These are phyloP conservation scores for Hydrozoanthus gracilis DNA, from an alignment of 92 coral and sea anemone species.

Conservation along the genomic window DNA sequence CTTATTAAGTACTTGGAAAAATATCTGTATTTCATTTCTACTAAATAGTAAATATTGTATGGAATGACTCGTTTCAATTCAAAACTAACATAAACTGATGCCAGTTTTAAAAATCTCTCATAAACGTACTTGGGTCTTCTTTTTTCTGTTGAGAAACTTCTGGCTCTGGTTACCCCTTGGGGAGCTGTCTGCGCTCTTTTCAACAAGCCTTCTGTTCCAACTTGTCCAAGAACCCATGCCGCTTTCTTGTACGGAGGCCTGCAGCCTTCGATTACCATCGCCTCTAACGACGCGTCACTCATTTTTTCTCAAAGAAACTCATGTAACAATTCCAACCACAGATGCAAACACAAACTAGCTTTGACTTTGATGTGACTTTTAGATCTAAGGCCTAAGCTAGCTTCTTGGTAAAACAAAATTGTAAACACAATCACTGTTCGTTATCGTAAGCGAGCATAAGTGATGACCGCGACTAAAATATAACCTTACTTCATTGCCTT, in stretches of 20 bases:
- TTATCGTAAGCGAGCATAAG: background rate
- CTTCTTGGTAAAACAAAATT: background rate
- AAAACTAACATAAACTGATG: background rate
- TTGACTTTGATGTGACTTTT: background rate
- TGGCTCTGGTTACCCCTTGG: background rate
- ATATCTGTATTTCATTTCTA: too few species aligned
- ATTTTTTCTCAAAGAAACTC: constrained; percentile 39
- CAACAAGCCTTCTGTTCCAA: constrained; percentile 55
- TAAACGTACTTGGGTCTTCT: constrained; percentile 80
- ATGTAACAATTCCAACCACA: background rate
- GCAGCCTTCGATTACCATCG: constrained; percentile 71
- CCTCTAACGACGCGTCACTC: constrained; percentile 77
- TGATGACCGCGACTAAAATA: too few species aligned
- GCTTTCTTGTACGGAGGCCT: constrained; percentile 86
- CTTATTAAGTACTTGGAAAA: too few species aligned
- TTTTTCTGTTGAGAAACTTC: constrained; percentile 31
- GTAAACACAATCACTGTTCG: background rate
- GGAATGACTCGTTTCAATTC: background rate
- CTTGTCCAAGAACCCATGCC: constrained; percentile 82
- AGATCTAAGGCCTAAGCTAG: background rate
- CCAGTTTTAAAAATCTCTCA: background rate
- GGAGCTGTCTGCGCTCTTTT: constrained; percentile 73
- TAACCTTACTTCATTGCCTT: too few species aligned
- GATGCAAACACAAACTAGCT: background rate
- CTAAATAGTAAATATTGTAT: too few species aligned